Conservation (phyloP, 2,113 vertebrate genomes). For the Notechis scutatus region DNA sequence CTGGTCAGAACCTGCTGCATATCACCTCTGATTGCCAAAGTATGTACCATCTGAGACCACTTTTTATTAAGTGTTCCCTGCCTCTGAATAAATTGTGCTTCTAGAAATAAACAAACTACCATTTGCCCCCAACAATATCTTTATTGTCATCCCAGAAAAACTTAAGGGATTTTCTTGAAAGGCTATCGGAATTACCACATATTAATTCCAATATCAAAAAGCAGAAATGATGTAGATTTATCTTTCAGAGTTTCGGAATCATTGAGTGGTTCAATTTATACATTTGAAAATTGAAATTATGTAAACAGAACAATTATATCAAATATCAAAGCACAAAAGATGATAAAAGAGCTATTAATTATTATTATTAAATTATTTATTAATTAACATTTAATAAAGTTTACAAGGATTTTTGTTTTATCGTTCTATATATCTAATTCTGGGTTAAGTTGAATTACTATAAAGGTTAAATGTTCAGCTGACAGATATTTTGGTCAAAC, state of each 20-base stretch:
- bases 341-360: not conserved
- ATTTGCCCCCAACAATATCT: conserved; percentile 50
- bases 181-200: conserved; percentile 60
- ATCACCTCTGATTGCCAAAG: conserved; percentile 19
- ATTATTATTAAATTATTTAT: not conserved
- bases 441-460: not conserved
- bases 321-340: conserved; percentile 34
- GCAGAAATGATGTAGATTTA: conserved; percentile 33
- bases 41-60: conserved; percentile 41
- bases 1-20: too few relatives aligned
- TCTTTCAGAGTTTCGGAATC: conserved; percentile 46
- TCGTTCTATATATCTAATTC: not conserved
- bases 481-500: not conserved
- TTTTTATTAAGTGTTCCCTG: conserved; percentile 33
- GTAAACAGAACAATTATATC: conserved; percentile 45
- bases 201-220: conserved; percentile 31
- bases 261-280: conserved; percentile 33
- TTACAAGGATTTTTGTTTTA: not conserved
- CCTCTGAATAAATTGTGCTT: conserved; percentile 44
- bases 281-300: conserved; percentile 18
- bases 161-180: conserved; percentile 59
- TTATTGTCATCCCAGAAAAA: conserved; percentile 35
- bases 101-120: conserved; percentile 29
- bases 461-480: not conserved
- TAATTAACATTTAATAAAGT: conserved; percentile 27